These are phyloP conservation scores for Cyclophora punctaria DNA, from an alignment of 2,888 invertebrate genomes.

Conservation along the genomic window DNA sequence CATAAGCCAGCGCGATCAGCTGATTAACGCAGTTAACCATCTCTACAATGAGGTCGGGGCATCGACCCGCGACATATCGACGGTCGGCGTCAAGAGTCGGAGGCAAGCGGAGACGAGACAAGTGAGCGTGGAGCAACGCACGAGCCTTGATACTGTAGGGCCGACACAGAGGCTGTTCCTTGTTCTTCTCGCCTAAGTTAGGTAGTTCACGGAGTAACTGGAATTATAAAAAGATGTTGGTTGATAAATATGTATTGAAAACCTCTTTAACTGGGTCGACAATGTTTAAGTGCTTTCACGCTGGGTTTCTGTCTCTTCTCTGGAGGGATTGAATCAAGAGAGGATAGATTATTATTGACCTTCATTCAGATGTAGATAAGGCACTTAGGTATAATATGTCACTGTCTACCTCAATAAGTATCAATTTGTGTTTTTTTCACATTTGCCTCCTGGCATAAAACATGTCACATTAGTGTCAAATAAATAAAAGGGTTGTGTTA, in stretches of 20 bases:
- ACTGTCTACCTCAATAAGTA: too few species aligned
- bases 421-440: too few species aligned
- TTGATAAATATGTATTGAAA: not conserved
- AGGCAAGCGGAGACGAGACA: conserved; percentile 87
- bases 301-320: too few species aligned
- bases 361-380: too few species aligned
- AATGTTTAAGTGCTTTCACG: too few species aligned
- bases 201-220: conserved; percentile 93
- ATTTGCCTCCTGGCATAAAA: too few species aligned
- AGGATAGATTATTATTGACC: too few species aligned
- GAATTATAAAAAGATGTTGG: not conserved
- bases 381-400: too few species aligned
- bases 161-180: conserved; percentile 93
- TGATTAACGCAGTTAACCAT: conserved; percentile 98
- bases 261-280: not conserved
- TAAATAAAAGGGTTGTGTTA: too few species aligned
- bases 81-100: conserved; percentile 89
- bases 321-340: too few species aligned
- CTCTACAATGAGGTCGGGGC: conserved; percentile 96
- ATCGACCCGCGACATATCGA: conserved; percentile 88
- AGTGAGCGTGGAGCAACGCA: conserved; percentile 95
- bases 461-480: too few species aligned
- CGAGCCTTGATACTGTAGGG: conserved; percentile 95
- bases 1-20: conserved; percentile 92
- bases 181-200: conserved; percentile 96